Evolutionary conservation across 2,888 invertebrate species (phyloP).

Genomic region (Epinotia demarniana): DNA sequence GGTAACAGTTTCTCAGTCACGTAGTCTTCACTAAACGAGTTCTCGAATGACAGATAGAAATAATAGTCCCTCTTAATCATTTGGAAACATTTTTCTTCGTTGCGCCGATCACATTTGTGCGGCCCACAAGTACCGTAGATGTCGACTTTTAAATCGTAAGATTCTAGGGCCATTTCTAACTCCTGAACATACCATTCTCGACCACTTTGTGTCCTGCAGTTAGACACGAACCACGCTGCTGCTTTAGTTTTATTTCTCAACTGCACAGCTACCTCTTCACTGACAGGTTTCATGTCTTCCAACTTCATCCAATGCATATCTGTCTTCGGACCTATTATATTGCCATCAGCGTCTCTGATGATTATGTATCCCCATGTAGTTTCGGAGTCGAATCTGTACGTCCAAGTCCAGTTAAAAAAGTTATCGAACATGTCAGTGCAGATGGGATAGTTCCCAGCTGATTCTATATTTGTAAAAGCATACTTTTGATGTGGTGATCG

Average conservation of each 20-base stretch:
- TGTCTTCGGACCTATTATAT: slow-evolving; percentile 57
- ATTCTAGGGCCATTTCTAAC: slow-evolving; percentile 53
- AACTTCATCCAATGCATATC: slow-evolving; percentile 59
- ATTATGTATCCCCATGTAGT: slow-evolving; percentile 59
- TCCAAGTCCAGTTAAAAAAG: slow-evolving; percentile 68
- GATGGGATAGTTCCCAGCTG: slow-evolving; percentile 58
- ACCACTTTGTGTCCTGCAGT: slow-evolving; percentile 56
- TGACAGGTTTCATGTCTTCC: slow-evolving; percentile 57
- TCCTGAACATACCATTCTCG: slow-evolving; percentile 54
- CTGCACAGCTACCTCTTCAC: slow-evolving; percentile 53
- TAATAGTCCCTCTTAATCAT: slow-evolving; percentile 62
- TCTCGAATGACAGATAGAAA: slow-evolving; percentile 72
- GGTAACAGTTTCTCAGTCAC: slow-evolving; percentile 70
- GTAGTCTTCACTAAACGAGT: slow-evolving; percentile 66
- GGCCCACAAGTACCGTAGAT: slow-evolving; percentile 65
- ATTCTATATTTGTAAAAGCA: slow-evolving; percentile 59
- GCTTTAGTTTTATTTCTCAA: slow-evolving; percentile 59
- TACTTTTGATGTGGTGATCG: slow-evolving; percentile 57
- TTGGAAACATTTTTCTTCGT: slow-evolving; percentile 55
- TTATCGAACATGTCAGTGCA: slow-evolving; percentile 54
- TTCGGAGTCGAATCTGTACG: slow-evolving; percentile 63
- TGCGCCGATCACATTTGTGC: slow-evolving; percentile 51
- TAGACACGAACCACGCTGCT: slow-evolving; percentile 69
- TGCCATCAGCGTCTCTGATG: slow-evolving; percentile 53
- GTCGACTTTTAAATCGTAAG: slow-evolving; percentile 57